Conservation (phyloP, 2,888 invertebrate genomes). For the Torymus texanus region DNA sequence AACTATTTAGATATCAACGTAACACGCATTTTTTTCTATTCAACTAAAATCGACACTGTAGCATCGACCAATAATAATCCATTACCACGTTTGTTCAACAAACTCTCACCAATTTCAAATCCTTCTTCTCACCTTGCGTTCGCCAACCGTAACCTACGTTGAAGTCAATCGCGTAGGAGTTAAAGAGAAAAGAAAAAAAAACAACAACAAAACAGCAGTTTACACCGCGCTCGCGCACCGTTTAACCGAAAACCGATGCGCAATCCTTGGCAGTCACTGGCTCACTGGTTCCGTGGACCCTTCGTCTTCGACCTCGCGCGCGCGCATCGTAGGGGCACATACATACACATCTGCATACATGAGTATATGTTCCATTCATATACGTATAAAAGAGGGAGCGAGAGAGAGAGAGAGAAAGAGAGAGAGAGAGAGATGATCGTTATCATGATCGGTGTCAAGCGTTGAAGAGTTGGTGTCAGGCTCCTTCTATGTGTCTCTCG, state of each 20-base stretch:
- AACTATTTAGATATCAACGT: too few relatives aligned
- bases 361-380: too few relatives aligned
- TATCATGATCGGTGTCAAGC: constrained; percentile 43
- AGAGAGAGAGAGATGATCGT: not conserved
- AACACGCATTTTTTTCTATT: too few relatives aligned
- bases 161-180: not conserved
- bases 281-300: constrained; percentile 44
- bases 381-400: not conserved
- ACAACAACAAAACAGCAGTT: too few relatives aligned
- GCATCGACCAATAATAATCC: too few relatives aligned
- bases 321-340: not conserved
- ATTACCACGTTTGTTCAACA: too few relatives aligned
- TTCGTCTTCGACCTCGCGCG: constrained; percentile 34
- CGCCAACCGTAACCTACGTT: too few relatives aligned
- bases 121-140: too few relatives aligned
- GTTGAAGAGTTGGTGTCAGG: constrained; percentile 33
- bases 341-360: too few relatives aligned
- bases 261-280: constrained; percentile 41
- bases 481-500: not conserved
- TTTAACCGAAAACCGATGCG: constrained; percentile 26
- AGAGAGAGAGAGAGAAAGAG: not conserved
- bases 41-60: too few relatives aligned
- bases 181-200: not conserved
- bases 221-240: too few relatives aligned
- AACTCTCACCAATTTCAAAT: too few relatives aligned